Percentiles rank a stretch among this genome's conserved stretches.
Conservation (phyloP, 2,113 vertebrate genomes). For the Heloderma charlesbogerti region DNA sequence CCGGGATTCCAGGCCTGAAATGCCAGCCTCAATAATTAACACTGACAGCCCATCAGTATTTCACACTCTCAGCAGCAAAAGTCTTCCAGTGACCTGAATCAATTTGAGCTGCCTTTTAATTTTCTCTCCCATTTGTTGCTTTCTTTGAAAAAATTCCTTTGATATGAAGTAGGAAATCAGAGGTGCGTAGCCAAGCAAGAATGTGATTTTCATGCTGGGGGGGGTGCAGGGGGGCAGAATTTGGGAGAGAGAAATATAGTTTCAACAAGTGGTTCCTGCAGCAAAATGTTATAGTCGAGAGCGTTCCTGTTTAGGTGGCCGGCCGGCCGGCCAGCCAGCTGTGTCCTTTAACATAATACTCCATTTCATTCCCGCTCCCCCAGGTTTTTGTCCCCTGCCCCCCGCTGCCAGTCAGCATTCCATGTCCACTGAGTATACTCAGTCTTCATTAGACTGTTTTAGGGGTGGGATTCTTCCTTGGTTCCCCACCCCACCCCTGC, state of each 20-base stretch:
- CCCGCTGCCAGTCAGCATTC: too few relatives aligned
- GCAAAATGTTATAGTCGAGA: not conserved
- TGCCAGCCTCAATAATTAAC: conserved; percentile 75
- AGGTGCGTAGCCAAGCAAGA: conserved; percentile 57
- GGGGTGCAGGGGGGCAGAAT: not conserved
- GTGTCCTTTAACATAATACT: not conserved
- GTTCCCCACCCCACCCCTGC: too few relatives aligned
- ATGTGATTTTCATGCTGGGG: conserved; percentile 60
- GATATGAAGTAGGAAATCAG: conserved; percentile 55
- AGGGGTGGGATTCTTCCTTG: too few relatives aligned
- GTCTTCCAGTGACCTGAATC: conserved; percentile 62
- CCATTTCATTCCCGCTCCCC: not conserved
- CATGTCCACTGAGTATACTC: too few relatives aligned
- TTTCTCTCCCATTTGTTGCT: conserved; percentile 56
- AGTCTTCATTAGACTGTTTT: too few relatives aligned
- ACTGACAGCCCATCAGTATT: conserved; percentile 76
- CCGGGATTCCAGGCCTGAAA: conserved; percentile 57
- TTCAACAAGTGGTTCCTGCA: not conserved
- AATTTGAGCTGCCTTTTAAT: conserved; percentile 55
- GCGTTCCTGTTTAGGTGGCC: too few relatives aligned
- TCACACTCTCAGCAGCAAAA: conserved; percentile 60
- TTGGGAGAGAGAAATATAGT: not conserved
- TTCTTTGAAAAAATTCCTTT: conserved; percentile 63
- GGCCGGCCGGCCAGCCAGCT: too few relatives aligned
- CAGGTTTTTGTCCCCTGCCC: not conserved